phyloP scores from a whole-genome alignment of 2,113 vertebrate genomes.

The Triplophysa dalaica region DNA sequence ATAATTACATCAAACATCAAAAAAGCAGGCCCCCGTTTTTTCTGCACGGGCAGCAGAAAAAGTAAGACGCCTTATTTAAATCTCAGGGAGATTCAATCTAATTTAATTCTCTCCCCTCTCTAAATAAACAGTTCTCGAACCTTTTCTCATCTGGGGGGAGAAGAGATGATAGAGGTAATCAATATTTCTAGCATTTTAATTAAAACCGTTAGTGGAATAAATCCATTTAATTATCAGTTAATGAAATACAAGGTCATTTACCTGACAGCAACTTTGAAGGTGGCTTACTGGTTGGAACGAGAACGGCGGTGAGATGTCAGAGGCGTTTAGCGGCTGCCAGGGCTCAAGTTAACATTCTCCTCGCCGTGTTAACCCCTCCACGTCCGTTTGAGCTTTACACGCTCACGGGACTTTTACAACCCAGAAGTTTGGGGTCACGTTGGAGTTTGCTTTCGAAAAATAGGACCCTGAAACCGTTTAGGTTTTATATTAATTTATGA shows the following conservation, averaged over 20 bases:
- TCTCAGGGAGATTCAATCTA: conserved; percentile 89
- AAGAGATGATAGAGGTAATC: conserved; percentile 98
- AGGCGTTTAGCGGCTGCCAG: conserved; percentile 89
- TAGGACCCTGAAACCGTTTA: too few relatives aligned
- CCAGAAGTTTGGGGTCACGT: conserved; percentile 40
- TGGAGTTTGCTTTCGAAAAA: too few relatives aligned
- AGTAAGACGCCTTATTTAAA: conserved; percentile 85
- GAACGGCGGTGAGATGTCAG: conserved; percentile 85
- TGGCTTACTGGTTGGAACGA: conserved; percentile 89
- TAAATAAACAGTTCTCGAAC: conserved; percentile 95
- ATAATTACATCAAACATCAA: conserved; percentile 95
- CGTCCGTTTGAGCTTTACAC: conserved; percentile 43
- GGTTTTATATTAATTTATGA: neutral
- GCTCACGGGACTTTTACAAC: conserved; percentile 42
- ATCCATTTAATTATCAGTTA: conserved; percentile 99
- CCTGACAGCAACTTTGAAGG: conserved; percentile 94
- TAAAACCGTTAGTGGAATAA: conserved; percentile 99
- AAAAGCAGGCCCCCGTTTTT: conserved; percentile 76
- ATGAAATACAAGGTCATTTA: conserved; percentile 99
- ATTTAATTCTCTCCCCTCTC: conserved; percentile 90
- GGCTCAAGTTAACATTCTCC: conserved; percentile 84
- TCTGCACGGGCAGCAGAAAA: conserved; percentile 90
- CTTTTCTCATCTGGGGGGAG: conserved; percentile 91
- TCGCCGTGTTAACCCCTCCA: conserved; percentile 79
- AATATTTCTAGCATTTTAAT: conserved; percentile 99